phyloP scores from a whole-genome alignment of 2,113 vertebrate species.

The Nothoprocta perdicaria region DNA sequence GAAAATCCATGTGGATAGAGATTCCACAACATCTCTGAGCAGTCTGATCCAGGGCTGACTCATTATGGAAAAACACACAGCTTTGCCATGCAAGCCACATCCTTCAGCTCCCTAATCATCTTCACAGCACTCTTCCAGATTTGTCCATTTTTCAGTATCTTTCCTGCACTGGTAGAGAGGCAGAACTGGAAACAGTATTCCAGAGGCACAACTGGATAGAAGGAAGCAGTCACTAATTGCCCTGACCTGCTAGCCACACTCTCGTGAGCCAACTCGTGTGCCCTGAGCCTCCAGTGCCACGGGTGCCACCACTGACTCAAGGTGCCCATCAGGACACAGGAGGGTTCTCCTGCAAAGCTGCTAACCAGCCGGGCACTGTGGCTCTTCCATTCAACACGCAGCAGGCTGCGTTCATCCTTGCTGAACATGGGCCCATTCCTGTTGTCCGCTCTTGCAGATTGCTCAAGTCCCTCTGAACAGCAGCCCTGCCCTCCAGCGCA shows the following conservation, averaged over 20 bases:
- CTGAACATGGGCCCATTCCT: accelerated
- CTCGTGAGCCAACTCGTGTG: neutral
- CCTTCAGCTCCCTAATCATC: neutral
- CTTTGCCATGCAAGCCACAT: neutral
- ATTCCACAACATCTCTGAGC: neutral
- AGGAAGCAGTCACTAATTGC: neutral
- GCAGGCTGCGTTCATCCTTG: no score
- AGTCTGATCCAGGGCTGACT: neutral
- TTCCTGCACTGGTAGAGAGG: neutral
- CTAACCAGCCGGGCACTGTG: neutral
- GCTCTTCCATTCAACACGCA: neutral
- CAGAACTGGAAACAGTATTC: neutral
- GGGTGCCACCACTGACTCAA: neutral
- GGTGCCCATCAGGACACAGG: neutral
- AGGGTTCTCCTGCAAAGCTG: neutral
- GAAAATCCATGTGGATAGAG: neutral
- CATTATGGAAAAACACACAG: neutral
- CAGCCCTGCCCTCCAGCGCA: neutral
- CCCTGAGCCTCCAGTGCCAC: neutral
- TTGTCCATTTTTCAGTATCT: neutral
- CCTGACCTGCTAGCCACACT: neutral
- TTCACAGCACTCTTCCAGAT: neutral
- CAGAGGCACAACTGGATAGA: neutral
- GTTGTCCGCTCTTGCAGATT: neutral
- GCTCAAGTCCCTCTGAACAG: neutral